Evolutionary conservation across 2,888 invertebrate species (phyloP), one percentile per base, ranked within the genome.

Genomic region (Drosophila sordidapex): DNA sequence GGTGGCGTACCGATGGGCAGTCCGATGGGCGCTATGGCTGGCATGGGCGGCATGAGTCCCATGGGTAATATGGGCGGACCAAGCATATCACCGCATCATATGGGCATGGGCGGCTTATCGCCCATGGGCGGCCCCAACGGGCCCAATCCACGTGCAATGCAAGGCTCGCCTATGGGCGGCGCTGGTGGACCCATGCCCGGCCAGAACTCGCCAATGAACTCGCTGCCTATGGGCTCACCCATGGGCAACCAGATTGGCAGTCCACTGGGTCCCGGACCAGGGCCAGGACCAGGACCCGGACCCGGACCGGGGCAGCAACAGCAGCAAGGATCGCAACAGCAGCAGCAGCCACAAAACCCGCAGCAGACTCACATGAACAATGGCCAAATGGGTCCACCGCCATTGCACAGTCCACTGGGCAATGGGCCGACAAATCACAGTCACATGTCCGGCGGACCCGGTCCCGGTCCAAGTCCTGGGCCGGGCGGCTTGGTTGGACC

Each of bases 381-480:
- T 84, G 95, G 96, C 88, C 96, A 95, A 63, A 96, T 96, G 96
- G 96, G 95, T 61, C 96, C 96, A 61, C 96, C 96, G 63, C 96
- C 95, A 13, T 95, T 97, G 95, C 96, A 96, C 84, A 96, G 95
- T 93, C 96, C 96, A 53, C 92, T 95, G 71, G 95, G 95, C 18
- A 95, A 95, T 80, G 95, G 95, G 62, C 95, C 95, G 0, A 94
- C 95, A 76, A 92, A 91, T 81, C 93, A 92, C 67, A 92, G 91
- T 77, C 95, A 95, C 93, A 94, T 92, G 84, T 85, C 89, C 10
- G 92, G 92, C 18, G 92, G 91, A 8, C 90, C 90, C 0, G 91
- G 91, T 2, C 92, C 91, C 1, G 91, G 92, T 1, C 90, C 92
- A 25, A 91, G 91, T 25, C 90, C 89, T 25, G 89, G 90, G 29